phyloP scores from a whole-genome alignment of 2,797 vertebrate species.

The Botia kubotai region DNA sequence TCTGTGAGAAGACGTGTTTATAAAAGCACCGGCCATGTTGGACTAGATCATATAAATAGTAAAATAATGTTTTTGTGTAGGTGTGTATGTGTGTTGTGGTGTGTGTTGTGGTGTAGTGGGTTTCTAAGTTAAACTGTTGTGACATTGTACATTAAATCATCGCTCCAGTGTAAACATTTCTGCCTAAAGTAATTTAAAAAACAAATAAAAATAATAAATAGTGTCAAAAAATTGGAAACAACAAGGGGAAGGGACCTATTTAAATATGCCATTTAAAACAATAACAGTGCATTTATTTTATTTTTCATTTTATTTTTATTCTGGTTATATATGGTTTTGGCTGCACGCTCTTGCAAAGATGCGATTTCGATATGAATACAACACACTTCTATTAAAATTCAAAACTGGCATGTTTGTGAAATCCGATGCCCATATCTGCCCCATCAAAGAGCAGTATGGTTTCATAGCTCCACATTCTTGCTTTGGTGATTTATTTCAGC shows the following conservation, averaged over 20 bases:
- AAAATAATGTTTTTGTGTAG: conserved; percentile 1
- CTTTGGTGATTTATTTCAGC: conserved; percentile 66
- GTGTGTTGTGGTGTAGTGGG: neutral
- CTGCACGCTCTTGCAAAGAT: conserved; percentile 42
- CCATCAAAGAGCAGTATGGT: conserved; percentile 66
- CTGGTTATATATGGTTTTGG: neutral
- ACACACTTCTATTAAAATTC: conserved; percentile 57
- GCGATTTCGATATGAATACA: conserved; percentile 54
- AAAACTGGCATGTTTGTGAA: conserved; percentile 62
- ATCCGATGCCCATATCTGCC: conserved; percentile 59
- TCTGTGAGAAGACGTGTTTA: conserved; percentile 17
- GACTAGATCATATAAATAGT: conserved; percentile 29
- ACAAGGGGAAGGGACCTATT: neutral
- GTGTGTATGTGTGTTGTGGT: conserved; percentile 2
- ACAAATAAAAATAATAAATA: neutral
- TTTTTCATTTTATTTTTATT: neutral
- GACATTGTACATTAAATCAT: conserved; percentile 15
- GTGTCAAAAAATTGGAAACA: neutral
- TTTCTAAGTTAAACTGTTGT: conserved; percentile 2
- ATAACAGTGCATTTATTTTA: neutral
- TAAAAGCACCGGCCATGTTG: neutral
- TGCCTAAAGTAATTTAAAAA: neutral
- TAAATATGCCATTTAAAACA: neutral
- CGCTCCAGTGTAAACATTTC: neutral
- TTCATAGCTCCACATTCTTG: conserved; percentile 58